phyloP scores from a whole-genome alignment of 2,888 invertebrate species.

The Rhamnusium bicolor region DNA sequence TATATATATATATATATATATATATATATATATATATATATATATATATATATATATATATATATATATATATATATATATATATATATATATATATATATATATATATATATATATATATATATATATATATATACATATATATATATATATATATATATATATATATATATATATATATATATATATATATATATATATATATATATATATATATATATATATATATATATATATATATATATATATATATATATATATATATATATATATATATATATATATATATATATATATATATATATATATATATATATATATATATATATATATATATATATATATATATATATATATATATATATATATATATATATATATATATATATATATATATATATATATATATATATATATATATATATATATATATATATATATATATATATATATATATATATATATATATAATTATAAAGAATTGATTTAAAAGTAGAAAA shows the following conservation, averaged over 20 bases:
- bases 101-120: not conserved
- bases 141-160: not conserved
- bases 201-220: not conserved
- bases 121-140: not conserved
- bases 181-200: not conserved
- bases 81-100: not conserved
- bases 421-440: no score
- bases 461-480: no score
- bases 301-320: not conserved
- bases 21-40: not conserved
- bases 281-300: not conserved
- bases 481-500: no score
- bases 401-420: no score
- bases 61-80: not conserved
- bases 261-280: not conserved
- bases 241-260: not conserved
- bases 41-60: not conserved
- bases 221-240: not conserved
- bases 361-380: no score
- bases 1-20: not conserved
- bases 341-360: no score
- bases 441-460: no score
- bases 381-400: no score
- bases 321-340: not conserved
- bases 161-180: not conserved